Evolutionary conservation across 2,113 vertebrate genomes (phyloP), one percentile per base, ranked within the genome.

Genomic region (Plecotus auritus): DNA sequence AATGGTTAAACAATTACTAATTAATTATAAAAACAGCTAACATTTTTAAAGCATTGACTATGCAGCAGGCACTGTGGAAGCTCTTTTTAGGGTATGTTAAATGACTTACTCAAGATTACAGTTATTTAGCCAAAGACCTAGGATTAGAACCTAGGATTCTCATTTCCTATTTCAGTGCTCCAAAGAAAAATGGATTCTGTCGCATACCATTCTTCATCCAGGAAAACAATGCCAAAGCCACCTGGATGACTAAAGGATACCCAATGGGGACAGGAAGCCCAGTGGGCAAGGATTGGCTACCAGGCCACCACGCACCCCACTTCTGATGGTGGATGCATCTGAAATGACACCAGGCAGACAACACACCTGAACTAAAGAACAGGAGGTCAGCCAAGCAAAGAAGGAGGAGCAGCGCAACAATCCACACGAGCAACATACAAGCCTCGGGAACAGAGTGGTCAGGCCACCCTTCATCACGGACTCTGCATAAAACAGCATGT

Each of bases 331-430:
- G 61, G 61, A 49, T n/a, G 78, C 51, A 45, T 78, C 11, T 84
- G 90, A 90, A 90, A 89, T 47, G 88, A 90, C 26, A 61, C 54
- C 47, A 84, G 54, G 66, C 85, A 90, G 87, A 91, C 17, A 45
- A 89, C 5, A 61, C 72, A 61, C 89, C 11, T 72, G 49, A 90
- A 93, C 16, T 7, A 66, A 72, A 70, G 51, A 96, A 85, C 10
- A 32, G 64, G 72, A 82, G 67, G 64, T 97, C 69, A 80, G 92
- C 69, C 94, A 93, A 76, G 70, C 42, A 37, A 37, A 73, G 45
- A 64, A 85, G 72, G 37, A 77, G 49, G 49, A 81, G 69, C 51
- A 59, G 74, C 13, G 30, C 16, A 83, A 84, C 56, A 59, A 72
- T 35, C 28, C 70, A 90, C 54, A 37, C 4, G 18, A 77, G 92